Conservation (phyloP, 2,797 vertebrate species). For the Leptodactylus fallax region DNA sequence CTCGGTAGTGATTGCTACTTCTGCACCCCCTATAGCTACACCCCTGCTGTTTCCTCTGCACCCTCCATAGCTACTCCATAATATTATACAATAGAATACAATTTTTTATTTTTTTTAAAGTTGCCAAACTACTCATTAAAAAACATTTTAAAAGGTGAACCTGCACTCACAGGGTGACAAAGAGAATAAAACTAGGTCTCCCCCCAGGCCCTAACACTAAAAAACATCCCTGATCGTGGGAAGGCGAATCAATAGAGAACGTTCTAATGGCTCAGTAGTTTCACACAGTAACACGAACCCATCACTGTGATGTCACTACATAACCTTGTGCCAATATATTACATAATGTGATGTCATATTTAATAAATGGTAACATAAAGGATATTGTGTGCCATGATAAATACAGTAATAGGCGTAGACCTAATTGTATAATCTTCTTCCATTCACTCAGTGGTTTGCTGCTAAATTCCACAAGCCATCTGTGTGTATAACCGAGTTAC, state of each 20-base stretch:
- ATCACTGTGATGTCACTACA: conserved; percentile 31
- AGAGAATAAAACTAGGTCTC: not conserved
- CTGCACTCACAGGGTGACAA: not conserved
- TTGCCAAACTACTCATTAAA: no score
- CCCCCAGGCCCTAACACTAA: not conserved
- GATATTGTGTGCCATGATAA: conserved; percentile 32
- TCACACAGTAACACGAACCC: conserved; percentile 9
- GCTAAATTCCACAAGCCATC: conserved; percentile 43
- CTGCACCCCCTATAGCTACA: no score
- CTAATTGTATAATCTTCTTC: conserved; percentile 42
- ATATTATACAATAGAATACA: no score
- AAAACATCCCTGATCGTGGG: not conserved
- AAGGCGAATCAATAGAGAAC: not conserved
- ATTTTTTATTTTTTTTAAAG: no score
- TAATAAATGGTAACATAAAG: conserved; percentile 46
- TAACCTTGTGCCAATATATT: conserved; percentile 18
- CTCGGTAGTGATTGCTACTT: no score
- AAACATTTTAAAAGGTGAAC: not conserved
- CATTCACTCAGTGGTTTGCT: conserved; percentile 47
- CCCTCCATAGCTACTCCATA: no score
- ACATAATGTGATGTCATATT: conserved; percentile 54
- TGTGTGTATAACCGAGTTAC: conserved; percentile 24
- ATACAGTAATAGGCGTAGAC: conserved; percentile 40
- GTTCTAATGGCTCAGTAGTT: not conserved
- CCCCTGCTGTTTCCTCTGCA: no score